Conservation (phyloP, 2,113 vertebrate species). For the Brienomyrus brachyistius region DNA sequence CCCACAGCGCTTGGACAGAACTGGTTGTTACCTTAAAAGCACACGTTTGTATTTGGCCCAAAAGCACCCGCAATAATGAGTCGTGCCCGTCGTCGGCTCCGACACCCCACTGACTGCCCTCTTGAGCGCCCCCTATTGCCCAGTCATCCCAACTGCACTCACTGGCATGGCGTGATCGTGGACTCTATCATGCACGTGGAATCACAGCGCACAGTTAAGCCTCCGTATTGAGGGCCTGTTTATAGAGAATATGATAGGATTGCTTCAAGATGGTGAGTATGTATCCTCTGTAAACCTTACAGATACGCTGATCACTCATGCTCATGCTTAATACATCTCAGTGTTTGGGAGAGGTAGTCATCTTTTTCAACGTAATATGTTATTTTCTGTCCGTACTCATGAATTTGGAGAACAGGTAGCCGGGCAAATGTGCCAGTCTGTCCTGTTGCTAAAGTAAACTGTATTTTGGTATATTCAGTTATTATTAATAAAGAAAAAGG, state of each 20-base stretch:
- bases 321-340: slow-evolving; percentile 43
- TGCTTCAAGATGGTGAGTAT: slow-evolving; percentile 49
- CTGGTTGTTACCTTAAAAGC: not conserved
- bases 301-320: slow-evolving; percentile 45
- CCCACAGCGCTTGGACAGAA: not conserved
- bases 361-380: slow-evolving; percentile 48
- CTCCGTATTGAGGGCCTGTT: slow-evolving; percentile 39
- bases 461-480: slow-evolving; percentile 57
- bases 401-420: slow-evolving; percentile 46
- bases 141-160: slow-evolving; percentile 35
- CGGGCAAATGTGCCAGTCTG: slow-evolving; percentile 29
- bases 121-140: slow-evolving; percentile 35
- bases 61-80: slow-evolving; percentile 31
- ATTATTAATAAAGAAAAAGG: slow-evolving; percentile 37
- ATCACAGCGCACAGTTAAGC: slow-evolving; percentile 47
- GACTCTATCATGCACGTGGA: slow-evolving; percentile 44
- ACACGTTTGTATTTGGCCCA: slow-evolving; percentile 33
- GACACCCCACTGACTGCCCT: slow-evolving; percentile 44
- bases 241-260: slow-evolving; percentile 48
- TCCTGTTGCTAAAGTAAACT: slow-evolving; percentile 45
- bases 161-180: slow-evolving; percentile 36
- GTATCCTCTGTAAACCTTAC: slow-evolving; percentile 49
- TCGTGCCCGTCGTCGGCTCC: slow-evolving; percentile 43
- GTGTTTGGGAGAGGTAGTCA: slow-evolving; percentile 65
- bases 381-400: slow-evolving; percentile 50